Conservation (phyloP, 2,113 vertebrate genomes). For the Neopipo cinnamomea region DNA sequence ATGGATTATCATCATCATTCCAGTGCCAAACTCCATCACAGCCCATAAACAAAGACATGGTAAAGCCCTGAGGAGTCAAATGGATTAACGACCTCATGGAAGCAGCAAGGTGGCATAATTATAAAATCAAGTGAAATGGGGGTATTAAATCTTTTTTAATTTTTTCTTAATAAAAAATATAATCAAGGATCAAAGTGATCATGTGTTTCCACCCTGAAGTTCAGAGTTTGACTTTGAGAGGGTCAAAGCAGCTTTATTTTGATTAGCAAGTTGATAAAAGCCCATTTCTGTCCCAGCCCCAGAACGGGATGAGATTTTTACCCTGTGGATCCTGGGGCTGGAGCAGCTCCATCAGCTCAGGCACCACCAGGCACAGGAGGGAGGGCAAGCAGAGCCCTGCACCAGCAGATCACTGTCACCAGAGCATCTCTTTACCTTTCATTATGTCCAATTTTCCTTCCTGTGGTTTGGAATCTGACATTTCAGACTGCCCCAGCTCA, state of each 20-base stretch:
- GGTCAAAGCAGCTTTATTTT: conserved; percentile 12
- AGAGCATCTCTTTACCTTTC: not conserved
- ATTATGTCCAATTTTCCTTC: not conserved
- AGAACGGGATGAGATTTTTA: too few relatives aligned
- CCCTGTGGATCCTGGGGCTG: not conserved
- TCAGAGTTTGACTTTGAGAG: not conserved
- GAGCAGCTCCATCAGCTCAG: not conserved
- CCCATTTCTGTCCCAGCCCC: not conserved
- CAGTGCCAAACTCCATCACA: not conserved
- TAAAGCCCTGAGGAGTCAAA: conserved; percentile 17
- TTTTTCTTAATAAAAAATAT: not conserved
- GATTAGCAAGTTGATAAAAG: not conserved
- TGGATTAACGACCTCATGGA: not conserved
- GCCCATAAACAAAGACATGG: not conserved
- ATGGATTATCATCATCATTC: not conserved
- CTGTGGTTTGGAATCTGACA: not conserved
- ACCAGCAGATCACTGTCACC: too few relatives aligned
- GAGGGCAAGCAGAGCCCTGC: not conserved
- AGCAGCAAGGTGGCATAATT: not conserved
- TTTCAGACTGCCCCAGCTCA: not conserved
- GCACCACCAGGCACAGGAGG: not conserved
- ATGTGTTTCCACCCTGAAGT: not conserved
- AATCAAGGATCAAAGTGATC: not conserved
- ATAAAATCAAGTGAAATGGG: not conserved
- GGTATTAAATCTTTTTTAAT: not conserved